Percentiles rank a stretch among this genome's conserved stretches.
Evolutionary conservation across 2,797 vertebrate species (phyloP).

Genomic region (Pseudomugil gertrudae): DNA sequence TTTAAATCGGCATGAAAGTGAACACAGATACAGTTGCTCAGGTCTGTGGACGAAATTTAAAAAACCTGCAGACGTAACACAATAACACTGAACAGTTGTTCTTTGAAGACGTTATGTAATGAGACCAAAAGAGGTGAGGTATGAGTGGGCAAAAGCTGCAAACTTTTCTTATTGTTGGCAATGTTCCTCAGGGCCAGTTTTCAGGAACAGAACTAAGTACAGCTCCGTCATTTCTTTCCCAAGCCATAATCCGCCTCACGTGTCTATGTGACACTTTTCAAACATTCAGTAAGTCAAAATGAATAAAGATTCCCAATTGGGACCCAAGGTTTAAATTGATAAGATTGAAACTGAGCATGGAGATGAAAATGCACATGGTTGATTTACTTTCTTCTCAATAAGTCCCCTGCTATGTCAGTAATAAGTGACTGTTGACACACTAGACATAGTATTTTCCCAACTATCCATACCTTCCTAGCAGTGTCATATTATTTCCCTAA

Average conservation of each 20-base stretch:
- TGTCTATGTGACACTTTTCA: not conserved
- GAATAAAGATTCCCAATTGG: not conserved
- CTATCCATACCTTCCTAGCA: slow-evolving; percentile 68
- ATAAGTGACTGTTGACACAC: slow-evolving; percentile 66
- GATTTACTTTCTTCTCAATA: slow-evolving; percentile 28
- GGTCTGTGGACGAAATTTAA: slow-evolving; percentile 14
- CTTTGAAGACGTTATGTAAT: slow-evolving; percentile 62
- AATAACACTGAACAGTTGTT: slow-evolving; percentile 44
- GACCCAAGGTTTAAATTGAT: not conserved
- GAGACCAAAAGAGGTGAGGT: slow-evolving; percentile 58
- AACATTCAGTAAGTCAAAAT: slow-evolving; percentile 7
- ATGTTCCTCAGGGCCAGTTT: slow-evolving; percentile 44
- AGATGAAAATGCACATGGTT: slow-evolving; percentile 25
- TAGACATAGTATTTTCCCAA: slow-evolving; percentile 49
- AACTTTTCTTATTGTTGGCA: slow-evolving; percentile 72
- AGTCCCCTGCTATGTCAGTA: slow-evolving; percentile 43
- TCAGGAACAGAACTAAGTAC: slow-evolving; percentile 34
- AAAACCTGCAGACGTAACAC: slow-evolving; percentile 39
- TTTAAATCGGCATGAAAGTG: slow-evolving; percentile 35
- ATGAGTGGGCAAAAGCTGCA: slow-evolving; percentile 48
- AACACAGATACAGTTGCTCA: slow-evolving; percentile 39
- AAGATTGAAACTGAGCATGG: slow-evolving; percentile 16
- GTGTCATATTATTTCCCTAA: slow-evolving; percentile 56
- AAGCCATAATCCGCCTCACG: not conserved
- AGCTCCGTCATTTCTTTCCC: slow-evolving; percentile 30